Evolutionary conservation across 2,797 vertebrate species (phyloP).

Genomic region (Phrynocephalus guinanensis): DNA sequence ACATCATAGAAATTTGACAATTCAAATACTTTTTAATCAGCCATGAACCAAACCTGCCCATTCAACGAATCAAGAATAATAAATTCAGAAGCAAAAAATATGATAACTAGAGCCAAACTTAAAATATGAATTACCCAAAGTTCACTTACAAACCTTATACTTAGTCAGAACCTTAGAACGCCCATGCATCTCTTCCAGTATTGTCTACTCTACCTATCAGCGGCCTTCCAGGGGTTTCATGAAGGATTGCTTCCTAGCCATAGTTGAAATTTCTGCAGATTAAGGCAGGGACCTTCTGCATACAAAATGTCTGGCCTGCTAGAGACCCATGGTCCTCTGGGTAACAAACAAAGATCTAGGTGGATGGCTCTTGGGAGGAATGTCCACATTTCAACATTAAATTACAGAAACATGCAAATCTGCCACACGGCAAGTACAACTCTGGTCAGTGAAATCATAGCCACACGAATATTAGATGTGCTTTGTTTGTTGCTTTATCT

Average conservation of each 20-base stretch:
- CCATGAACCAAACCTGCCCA: neutral
- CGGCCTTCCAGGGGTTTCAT: too few relatives aligned
- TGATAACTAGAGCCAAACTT: neutral
- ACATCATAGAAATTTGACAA: neutral
- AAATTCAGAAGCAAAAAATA: neutral
- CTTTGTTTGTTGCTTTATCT: neutral
- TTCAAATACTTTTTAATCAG: neutral
- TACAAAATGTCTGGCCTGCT: too few relatives aligned
- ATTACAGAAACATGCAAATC: neutral
- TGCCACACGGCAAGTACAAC: neutral
- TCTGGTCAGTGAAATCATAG: neutral
- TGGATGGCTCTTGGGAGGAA: neutral
- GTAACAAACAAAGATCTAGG: neutral
- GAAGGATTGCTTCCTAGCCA: too few relatives aligned
- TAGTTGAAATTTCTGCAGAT: too few relatives aligned
- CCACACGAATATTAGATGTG: neutral
- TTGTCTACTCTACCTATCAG: too few relatives aligned
- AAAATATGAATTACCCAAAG: neutral
- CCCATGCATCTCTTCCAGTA: too few relatives aligned
- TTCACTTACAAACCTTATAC: neutral
- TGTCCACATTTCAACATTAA: neutral
- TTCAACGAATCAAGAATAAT: neutral
- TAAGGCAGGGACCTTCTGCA: too few relatives aligned
- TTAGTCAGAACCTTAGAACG: too few relatives aligned
- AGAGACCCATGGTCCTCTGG: too few relatives aligned